phyloP scores from a whole-genome alignment of 30 jellyfish, hydroid and myxozoan genomes.

The Clytia hemisphaerica region DNA sequence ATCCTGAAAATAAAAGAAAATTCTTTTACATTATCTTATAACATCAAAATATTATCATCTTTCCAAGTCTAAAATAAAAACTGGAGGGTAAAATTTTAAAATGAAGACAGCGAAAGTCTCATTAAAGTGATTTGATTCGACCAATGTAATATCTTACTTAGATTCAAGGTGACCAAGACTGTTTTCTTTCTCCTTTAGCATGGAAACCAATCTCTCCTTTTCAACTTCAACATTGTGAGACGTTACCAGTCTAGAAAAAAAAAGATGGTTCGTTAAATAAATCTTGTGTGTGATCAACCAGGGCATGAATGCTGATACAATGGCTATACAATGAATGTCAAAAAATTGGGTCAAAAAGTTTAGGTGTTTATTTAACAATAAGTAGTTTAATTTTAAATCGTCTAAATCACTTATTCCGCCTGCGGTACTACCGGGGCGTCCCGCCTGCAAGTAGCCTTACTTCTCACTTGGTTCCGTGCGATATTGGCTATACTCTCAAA shows the following conservation, averaged over 20 bases:
- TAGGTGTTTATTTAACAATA: too few species aligned
- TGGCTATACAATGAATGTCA: too few species aligned
- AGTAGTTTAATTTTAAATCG: too few species aligned
- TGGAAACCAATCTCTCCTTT: background rate
- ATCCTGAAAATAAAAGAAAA: slow-evolving; percentile 1
- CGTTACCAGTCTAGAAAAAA: background rate
- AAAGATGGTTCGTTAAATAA: background rate
- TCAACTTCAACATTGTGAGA: slow-evolving; percentile 1
- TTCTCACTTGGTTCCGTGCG: too few species aligned
- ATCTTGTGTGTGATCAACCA: too few species aligned
- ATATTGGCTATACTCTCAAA: too few species aligned
- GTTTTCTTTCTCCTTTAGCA: slow-evolving; percentile 49
- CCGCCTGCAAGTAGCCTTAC: too few species aligned
- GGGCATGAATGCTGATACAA: too few species aligned
- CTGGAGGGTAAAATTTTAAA: background rate
- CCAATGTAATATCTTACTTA: slow-evolving; percentile 48
- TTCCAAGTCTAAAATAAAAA: background rate
- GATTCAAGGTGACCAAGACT: slow-evolving; percentile 40
- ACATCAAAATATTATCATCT: background rate
- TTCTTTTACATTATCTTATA: background rate
- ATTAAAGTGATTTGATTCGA: too few species aligned
- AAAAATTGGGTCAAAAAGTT: too few species aligned
- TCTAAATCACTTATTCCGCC: too few species aligned
- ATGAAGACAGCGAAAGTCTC: background rate
- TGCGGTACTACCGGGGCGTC: too few species aligned